phyloP scores from a whole-genome alignment of 2,797 vertebrate genomes.

The Pogonophryne albipinna region DNA sequence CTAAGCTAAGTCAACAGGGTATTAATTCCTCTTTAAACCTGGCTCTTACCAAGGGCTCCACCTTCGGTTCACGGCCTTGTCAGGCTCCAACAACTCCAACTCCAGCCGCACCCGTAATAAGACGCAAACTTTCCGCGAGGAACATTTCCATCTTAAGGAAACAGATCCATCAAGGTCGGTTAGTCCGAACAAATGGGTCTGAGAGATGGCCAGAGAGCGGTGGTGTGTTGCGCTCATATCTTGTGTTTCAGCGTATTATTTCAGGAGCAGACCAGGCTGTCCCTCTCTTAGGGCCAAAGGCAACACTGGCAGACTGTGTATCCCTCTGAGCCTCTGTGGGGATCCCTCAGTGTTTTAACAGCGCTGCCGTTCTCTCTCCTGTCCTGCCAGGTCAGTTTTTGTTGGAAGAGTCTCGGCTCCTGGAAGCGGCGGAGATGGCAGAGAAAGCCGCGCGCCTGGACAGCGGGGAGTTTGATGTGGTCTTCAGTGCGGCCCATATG shows the following conservation, averaged over 20 bases:
- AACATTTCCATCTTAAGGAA: conserved; percentile 55
- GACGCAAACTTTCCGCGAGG: conserved; percentile 45
- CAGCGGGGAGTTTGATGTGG: conserved; percentile 94
- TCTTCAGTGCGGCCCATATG: conserved; percentile 99
- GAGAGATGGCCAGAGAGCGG: conserved; percentile 61
- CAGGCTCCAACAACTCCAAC: conserved; percentile 28
- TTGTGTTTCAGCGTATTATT: conserved; percentile 68
- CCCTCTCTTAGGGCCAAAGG: conserved; percentile 61
- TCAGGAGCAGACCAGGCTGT: conserved; percentile 42
- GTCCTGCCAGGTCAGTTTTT: conserved; percentile 94
- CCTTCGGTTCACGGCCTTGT: conserved; percentile 45
- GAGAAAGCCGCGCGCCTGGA: conserved; percentile 96
- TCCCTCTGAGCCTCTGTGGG: conserved; percentile 51
- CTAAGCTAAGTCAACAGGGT: conserved; percentile 74
- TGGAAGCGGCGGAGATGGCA: conserved; percentile 98
- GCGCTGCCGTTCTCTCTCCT: conserved; percentile 57
- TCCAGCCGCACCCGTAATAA: conserved; percentile 47
- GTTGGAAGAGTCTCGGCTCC: conserved; percentile 93
- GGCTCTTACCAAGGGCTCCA: conserved; percentile 45
- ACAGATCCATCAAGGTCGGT: conserved; percentile 50
- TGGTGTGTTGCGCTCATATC: conserved; percentile 47
- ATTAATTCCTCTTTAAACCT: conserved; percentile 68
- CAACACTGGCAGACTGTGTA: conserved; percentile 57
- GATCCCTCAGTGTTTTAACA: conserved; percentile 63
- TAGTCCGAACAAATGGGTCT: conserved; percentile 76